Base-by-base conservation (phyloP, 2,797 vertebrate genomes). In the Melanotaenia pygmaea region DNA sequence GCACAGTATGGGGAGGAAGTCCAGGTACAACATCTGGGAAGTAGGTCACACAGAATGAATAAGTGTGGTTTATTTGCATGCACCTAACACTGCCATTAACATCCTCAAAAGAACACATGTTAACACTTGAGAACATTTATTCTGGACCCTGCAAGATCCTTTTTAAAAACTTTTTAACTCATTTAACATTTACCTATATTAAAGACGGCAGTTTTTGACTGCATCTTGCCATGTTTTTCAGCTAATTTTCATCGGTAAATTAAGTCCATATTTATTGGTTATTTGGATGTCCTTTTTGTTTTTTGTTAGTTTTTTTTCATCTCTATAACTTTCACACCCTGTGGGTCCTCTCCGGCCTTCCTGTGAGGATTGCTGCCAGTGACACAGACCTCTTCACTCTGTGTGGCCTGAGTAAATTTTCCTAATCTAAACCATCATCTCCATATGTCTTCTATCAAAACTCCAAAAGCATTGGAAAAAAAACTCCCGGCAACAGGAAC, bases 371-470 rank as follows among this genome's bases (percentile, higher is more conserved):
- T 72, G 79, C 67, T 86, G 75, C 79, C 81, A 84, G 74, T 70
- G 86, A 90, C 81, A 83, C 74, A 82, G 80, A 76, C 83, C 86
- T 92, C 85, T 88, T 91, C 90, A 61, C 73, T 89, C 82, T 93
- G 92, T 94, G 92, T 91, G 88, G 90, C 84, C 83, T 14, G 47
- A 71, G 78, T 45, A 12, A 64, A 64, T 83, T 86, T 65, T 66
- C 74, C 89, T 89, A 91, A 93, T 94, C 90, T 84, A 92, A 94
- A 89, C 87, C 92, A 89, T 88, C 85, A 70, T 78, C 77, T 81
- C 86, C 94, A 94, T 86, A 87, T 95, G 94, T 93, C 91, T 93
- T 86, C 87, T 89, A 94, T 94, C 92, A 91, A 77, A 81, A 77
- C 83, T 74, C 87, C 79, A 79, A 85, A 88, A 90, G 90, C 85